Evolutionary conservation across 2,888 invertebrate genomes (phyloP), one percentile per base, ranked within the genome.

Genomic region (Poecilus cupreus): DNA sequence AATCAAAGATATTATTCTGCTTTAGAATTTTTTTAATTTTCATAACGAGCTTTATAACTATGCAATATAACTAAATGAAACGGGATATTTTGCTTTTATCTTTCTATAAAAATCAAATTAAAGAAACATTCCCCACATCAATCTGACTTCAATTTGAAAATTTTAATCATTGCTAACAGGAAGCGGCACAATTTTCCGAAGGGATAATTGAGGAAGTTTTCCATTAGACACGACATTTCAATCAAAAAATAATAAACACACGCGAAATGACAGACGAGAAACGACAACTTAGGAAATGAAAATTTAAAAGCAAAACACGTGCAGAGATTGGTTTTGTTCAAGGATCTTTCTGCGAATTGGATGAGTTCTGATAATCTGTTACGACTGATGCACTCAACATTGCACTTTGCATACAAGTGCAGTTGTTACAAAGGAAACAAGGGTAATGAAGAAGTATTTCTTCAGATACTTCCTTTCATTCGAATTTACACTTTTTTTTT

Each of bases 171-270:
- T 11, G n/a, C 8, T 68, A 68, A 68, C 16, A 39, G 46, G 22
- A 72, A 22, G 22, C 72, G 72, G 24, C 46, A 13, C 6, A n/a
- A 32, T 22, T 22, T 46, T 72, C 37, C 68, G 46, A 10, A 2
- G 22, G 43, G 11, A 10, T 46, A 46, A 72, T 72, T 72, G 72
- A 72, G 72, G 72, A 72, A 72, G 72, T 20, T 72, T 22, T 72
- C 46, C 72, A 72, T 72, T 46, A 72, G 46, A 24, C 43, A 46
- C 46, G 72, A 72, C 72, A 72, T 72, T 72, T 46, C 72, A 46
- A 72, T 72, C 72, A 72, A 72, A 72, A 72, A 43, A 72, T 72
- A 72, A 72, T 72, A 72, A 72, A 72, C 18, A 68, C 68, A 72
- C 72, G 46, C 46, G 72, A 18, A 60, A 60, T 60, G 10, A 37